Conservation (phyloP, 2,888 invertebrate species). For the Tupiocoris notatus region DNA sequence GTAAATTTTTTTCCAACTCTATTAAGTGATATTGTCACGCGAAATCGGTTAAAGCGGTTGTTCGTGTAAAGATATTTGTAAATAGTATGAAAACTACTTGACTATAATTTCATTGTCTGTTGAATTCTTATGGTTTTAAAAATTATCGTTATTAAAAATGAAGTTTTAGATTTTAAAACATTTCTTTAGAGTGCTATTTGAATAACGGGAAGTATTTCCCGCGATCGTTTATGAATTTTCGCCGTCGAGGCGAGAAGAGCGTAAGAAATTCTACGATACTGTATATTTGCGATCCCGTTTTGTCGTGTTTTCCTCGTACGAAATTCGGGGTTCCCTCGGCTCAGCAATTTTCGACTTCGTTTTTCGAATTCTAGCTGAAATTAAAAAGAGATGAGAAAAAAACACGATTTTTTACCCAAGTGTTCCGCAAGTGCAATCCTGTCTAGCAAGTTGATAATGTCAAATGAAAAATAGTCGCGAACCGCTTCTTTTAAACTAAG, state of each 20-base stretch:
- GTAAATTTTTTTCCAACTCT: constrained; percentile 20
- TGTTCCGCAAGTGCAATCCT: background rate
- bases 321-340: background rate
- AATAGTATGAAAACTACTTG: constrained; percentile 1
- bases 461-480: constrained; percentile 11
- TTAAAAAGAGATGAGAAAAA: constrained; percentile 12
- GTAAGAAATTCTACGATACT: background rate
- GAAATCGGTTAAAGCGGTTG: constrained; percentile 14
- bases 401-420: constrained; percentile 10
- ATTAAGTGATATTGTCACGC: constrained; percentile 17
- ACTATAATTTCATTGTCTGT: constrained; percentile 9
- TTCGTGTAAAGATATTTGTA: constrained; percentile 30
- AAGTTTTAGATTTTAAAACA: constrained; percentile 22
- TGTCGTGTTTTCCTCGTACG: background rate
- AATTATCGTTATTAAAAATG: constrained; percentile 24
- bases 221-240: background rate
- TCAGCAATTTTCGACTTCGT: background rate
- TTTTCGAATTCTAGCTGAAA: constrained; percentile 1
- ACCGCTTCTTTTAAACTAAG: constrained; percentile 35
- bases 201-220: background rate
- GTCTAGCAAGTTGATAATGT: background rate
- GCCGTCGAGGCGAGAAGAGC: background rate
- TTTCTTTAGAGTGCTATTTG: constrained; percentile 15
- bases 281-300: background rate
- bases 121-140: constrained; percentile 22